Evolutionary conservation across 2,797 vertebrate genomes (phyloP).

Genomic region (Kryptolebias ocellatus): DNA sequence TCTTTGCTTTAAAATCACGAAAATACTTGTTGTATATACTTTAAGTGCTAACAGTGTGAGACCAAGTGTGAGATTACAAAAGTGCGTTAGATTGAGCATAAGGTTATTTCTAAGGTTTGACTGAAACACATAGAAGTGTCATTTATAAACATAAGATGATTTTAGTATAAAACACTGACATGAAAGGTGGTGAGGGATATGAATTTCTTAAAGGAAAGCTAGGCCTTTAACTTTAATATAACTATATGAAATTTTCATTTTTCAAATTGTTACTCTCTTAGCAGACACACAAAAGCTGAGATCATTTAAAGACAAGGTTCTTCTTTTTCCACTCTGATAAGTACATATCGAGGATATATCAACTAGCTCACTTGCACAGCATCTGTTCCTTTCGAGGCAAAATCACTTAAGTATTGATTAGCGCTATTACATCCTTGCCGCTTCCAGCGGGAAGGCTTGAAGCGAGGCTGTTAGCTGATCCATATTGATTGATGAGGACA

Average conservation of each 20-base stretch:
- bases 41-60: no score
- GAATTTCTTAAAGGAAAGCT: no score
- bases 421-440: conserved; percentile 42
- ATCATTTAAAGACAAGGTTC: conserved; percentile 27
- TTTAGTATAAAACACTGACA: no score
- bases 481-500: conserved; percentile 60
- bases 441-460: conserved; percentile 43
- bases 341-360: conserved; percentile 49
- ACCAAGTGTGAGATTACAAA: no score
- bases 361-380: conserved; percentile 55
- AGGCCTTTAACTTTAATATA: no score
- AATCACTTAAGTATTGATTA: conserved; percentile 71
- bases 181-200: no score
- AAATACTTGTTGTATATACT: no score
- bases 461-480: conserved; percentile 56
- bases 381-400: conserved; percentile 62
- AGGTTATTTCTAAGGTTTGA: no score
- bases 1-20: no score
- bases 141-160: no score
- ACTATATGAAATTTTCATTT: not conserved
- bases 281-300: not conserved
- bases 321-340: conserved; percentile 40
- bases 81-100: no score
- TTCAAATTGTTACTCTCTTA: conserved; percentile 17
- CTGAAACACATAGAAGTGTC: no score